Evolutionary conservation across 1,140 invertebrate species (phyloP).

Genomic region (Harpegnathos saltator): DNA sequence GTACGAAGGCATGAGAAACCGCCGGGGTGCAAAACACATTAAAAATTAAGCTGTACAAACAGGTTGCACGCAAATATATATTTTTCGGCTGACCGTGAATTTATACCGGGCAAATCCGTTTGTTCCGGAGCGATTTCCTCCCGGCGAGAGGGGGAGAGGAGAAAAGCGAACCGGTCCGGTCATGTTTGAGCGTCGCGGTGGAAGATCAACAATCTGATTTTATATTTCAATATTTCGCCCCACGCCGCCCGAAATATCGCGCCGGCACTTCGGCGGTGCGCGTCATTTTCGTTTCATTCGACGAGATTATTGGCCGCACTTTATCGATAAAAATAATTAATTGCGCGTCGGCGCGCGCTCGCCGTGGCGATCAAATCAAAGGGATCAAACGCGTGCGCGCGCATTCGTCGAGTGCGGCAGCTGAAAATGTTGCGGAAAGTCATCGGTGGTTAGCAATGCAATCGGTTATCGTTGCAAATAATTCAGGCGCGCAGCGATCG

Average conservation of each 20-base stretch:
- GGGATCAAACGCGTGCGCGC: conserved; percentile 20
- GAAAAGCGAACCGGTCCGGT: too few species aligned
- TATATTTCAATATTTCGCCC: conserved; percentile 20
- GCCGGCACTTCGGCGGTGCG: conserved; percentile 22
- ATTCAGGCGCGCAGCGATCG: conserved; percentile 45
- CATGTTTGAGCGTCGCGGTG: neutral
- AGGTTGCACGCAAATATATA: too few species aligned
- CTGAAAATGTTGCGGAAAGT: conserved; percentile 41
- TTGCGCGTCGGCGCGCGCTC: conserved; percentile 13
- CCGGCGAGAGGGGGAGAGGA: too few species aligned
- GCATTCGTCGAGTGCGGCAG: neutral
- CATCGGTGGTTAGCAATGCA: conserved; percentile 33
- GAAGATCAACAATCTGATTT: conserved; percentile 16
- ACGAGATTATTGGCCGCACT: conserved; percentile 34
- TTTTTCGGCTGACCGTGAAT: too few species aligned
- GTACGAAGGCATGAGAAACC: too few species aligned
- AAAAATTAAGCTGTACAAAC: too few species aligned
- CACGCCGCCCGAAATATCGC: neutral
- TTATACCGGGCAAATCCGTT: too few species aligned
- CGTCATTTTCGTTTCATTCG: conserved; percentile 31
- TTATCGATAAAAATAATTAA: conserved; percentile 60
- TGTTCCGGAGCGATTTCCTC: too few species aligned
- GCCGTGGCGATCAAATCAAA: conserved; percentile 28
- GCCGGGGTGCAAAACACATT: too few species aligned
- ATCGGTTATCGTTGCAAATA: conserved; percentile 40